phyloP scores from a whole-genome alignment of 2,888 invertebrate species.

The Agrotis puta region DNA sequence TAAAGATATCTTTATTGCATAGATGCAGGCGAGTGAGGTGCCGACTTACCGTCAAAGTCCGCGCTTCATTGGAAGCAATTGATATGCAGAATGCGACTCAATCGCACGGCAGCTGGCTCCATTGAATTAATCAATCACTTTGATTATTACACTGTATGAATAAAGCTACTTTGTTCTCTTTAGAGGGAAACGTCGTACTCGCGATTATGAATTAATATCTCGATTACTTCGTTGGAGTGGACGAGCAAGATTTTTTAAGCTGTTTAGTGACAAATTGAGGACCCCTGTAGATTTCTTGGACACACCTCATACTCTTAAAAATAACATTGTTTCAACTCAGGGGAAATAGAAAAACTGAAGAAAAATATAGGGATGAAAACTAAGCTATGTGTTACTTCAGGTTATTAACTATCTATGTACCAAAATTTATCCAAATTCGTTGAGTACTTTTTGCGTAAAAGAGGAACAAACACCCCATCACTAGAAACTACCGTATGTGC shows the following conservation, averaged over 20 bases:
- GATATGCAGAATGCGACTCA: conserved; percentile 69
- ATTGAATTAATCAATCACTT: conserved; percentile 73
- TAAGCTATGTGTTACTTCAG: no score
- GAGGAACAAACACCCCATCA: no score
- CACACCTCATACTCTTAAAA: no score
- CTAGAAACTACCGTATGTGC: no score
- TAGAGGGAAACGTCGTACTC: conserved; percentile 17
- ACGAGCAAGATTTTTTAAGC: not conserved
- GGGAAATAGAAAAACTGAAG: no score
- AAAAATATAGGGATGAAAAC: no score
- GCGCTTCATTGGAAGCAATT: conserved; percentile 66
- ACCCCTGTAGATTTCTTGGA: no score
- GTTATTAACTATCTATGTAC: no score
- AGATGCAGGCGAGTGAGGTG: conserved; percentile 25
- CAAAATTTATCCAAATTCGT: no score
- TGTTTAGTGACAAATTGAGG: no score
- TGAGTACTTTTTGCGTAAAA: no score
- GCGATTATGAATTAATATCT: conserved; percentile 14
- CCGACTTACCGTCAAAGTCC: conserved; percentile 62
- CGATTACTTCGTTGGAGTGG: conserved; percentile 5
- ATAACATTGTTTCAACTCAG: no score
- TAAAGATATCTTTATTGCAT: conserved; percentile 44
- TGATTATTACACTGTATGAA: conserved; percentile 69
- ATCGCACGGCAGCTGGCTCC: conserved; percentile 62
- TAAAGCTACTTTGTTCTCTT: conserved; percentile 62